A percentile compares a stretch with the other conserved stretches of the same genome.
phyloP scores from a whole-genome alignment of 2,888 invertebrate genomes.

The Parnassius glacialis region DNA sequence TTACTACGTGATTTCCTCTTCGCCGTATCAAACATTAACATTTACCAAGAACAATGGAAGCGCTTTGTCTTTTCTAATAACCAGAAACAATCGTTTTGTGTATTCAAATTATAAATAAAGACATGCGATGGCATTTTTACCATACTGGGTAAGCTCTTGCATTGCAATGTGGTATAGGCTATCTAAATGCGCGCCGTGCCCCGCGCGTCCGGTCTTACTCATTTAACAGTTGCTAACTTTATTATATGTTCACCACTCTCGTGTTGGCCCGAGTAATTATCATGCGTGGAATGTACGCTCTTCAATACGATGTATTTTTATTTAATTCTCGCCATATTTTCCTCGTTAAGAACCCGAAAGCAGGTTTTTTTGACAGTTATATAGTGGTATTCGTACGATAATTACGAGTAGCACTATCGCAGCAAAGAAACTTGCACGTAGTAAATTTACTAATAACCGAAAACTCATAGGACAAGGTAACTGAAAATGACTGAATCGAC shows the following conservation, averaged over 20 bases:
- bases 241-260: constrained; percentile 25
- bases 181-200: constrained; percentile 70
- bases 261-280: constrained; percentile 22
- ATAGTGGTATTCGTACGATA: not conserved
- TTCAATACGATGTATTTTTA: constrained; percentile 16
- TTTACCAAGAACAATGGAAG: constrained; percentile 47
- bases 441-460: too few species aligned
- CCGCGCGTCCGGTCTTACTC: constrained; percentile 75
- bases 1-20: constrained; percentile 70
- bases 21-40: constrained; percentile 52
- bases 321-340: constrained; percentile 16
- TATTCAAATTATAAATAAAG: constrained; percentile 65
- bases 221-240: constrained; percentile 58
- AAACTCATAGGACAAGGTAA: too few species aligned
- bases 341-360: constrained; percentile 3
- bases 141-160: constrained; percentile 66
- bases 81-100: constrained; percentile 63
- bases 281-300: constrained; percentile 20
- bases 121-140: constrained; percentile 72
- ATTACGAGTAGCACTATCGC: not conserved
- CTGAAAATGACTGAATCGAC: too few species aligned
- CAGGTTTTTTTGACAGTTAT: not conserved
- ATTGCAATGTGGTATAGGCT: constrained; percentile 66
- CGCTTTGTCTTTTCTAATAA: constrained; percentile 69
- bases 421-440: too few species aligned